A percentile compares a stretch with the other conserved stretches of the same genome.
phyloP scores from a whole-genome alignment of 1,140 invertebrate genomes.

The Heliconius congener region DNA sequence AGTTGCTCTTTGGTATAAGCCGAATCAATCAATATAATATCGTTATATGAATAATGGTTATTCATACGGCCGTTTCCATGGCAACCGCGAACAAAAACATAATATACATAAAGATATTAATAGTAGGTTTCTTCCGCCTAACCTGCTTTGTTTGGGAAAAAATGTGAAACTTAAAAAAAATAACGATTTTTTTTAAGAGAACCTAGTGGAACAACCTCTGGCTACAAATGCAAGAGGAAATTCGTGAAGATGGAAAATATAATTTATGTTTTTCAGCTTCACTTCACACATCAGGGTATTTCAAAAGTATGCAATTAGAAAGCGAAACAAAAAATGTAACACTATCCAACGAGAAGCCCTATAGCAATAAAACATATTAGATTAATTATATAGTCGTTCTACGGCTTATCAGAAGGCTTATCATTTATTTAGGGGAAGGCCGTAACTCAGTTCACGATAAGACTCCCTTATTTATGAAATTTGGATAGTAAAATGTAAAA shows the following conservation, averaged over 20 bases:
- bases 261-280: too few relatives aligned
- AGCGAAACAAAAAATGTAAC: not conserved
- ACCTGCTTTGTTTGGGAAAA: too few relatives aligned
- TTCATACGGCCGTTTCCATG: conserved; percentile 2
- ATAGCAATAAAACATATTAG: not conserved
- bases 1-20: not conserved
- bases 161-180: too few relatives aligned
- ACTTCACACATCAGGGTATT: not conserved
- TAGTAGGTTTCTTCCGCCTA: too few relatives aligned
- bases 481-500: not conserved
- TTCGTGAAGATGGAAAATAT: too few relatives aligned
- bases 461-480: not conserved
- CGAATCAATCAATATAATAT: not conserved
- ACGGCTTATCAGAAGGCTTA: not conserved
- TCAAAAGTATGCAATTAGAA: not conserved
- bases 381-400: conserved; percentile 4
- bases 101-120: not conserved
- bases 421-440: not conserved
- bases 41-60: not conserved
- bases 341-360: conserved; percentile 14
- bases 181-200: too few relatives aligned
- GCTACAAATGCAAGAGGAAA: too few relatives aligned
- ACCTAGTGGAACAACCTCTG: too few relatives aligned
- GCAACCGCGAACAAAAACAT: not conserved
- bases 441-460: not conserved